Conservation (phyloP, 2,113 vertebrate genomes). For the Corvus cornix region DNA sequence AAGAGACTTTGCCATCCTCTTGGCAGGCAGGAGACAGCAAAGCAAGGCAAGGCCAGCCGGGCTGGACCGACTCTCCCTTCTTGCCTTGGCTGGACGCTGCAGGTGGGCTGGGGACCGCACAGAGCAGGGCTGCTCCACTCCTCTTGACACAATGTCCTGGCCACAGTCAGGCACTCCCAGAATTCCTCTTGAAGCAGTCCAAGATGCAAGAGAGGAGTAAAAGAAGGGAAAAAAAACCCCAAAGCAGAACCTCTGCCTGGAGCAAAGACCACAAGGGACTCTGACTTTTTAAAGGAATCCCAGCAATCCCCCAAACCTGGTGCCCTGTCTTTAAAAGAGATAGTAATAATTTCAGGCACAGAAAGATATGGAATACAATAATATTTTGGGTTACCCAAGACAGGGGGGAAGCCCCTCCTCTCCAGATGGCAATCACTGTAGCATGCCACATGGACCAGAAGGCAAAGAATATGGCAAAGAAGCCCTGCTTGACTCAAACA, state of each 20-base stretch:
- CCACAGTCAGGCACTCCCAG: no score
- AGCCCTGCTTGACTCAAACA: not conserved
- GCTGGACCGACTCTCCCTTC: not conserved
- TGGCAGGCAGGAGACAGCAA: not conserved
- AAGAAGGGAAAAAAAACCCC: fast-evolving
- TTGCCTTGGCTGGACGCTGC: not conserved
- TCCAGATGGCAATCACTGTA: not conserved
- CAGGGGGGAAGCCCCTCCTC: not conserved
- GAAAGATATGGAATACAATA: not conserved
- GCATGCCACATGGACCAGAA: not conserved
- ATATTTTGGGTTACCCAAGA: not conserved
- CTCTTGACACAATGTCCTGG: not conserved
- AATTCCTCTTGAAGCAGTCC: not conserved
- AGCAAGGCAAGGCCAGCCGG: not conserved
- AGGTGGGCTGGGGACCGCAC: not conserved
- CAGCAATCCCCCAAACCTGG: not conserved
- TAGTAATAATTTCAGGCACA: not conserved
- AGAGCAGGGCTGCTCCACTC: no score
- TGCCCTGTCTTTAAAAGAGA: not conserved
- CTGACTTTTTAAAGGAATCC: not conserved
- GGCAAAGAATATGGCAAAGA: not conserved
- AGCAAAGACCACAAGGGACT: not conserved
- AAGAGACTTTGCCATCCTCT: not conserved
- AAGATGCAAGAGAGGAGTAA: not conserved
- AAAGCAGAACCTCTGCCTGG: not conserved